Evolutionary conservation across 2,888 invertebrate species (phyloP).

Genomic region (Melitaea athalia): DNA sequence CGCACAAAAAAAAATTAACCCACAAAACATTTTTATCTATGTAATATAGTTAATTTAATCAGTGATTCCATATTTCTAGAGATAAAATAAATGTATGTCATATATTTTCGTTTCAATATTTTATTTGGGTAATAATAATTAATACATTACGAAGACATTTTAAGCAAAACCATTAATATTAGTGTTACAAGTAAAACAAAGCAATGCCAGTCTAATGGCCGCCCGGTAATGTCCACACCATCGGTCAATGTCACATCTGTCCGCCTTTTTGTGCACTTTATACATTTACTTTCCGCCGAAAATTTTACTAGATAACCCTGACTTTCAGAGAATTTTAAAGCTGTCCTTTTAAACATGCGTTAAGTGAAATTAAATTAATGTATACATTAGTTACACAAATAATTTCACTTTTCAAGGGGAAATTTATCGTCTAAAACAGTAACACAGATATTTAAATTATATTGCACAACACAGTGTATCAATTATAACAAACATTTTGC

Average conservation of each 20-base stretch:
- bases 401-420: background rate
- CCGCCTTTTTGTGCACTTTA: conserved; percentile 61
- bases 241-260: conserved; percentile 71
- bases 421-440: too few species aligned
- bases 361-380: background rate
- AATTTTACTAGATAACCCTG: conserved; percentile 5
- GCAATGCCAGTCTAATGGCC: conserved; percentile 64
- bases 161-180: conserved; percentile 45
- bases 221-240: conserved; percentile 66
- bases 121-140: conserved; percentile 2
- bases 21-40: too few species aligned
- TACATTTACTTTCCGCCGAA: conserved; percentile 15
- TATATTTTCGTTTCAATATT: background rate
- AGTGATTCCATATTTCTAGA: too few species aligned
- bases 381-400: background rate
- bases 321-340: conserved; percentile 4
- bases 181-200: conserved; percentile 57
- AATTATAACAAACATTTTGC: too few species aligned
- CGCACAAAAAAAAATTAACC: too few species aligned
- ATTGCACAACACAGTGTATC: too few species aligned
- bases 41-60: too few species aligned
- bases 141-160: background rate
- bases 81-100: too few species aligned
- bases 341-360: background rate
- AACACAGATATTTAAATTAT: too few species aligned